phyloP scores from a whole-genome alignment of 2,888 invertebrate genomes.

The Tetrapedia diversipes region DNA sequence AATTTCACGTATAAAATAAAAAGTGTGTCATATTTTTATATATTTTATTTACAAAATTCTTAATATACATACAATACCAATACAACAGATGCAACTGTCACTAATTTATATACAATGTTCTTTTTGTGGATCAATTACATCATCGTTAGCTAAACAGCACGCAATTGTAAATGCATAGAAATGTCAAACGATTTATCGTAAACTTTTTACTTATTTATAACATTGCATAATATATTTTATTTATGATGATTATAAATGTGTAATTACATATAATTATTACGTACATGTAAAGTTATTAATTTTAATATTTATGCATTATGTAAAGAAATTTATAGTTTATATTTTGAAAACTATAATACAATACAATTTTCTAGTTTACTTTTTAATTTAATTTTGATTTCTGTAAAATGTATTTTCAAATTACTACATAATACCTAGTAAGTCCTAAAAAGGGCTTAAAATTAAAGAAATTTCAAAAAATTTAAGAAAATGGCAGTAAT shows the following conservation, averaged over 20 bases:
- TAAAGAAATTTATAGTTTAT: not conserved
- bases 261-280: not conserved
- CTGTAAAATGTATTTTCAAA: not conserved
- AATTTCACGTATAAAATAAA: not conserved
- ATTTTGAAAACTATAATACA: not conserved
- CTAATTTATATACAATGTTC: constrained; percentile 75
- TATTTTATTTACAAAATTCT: constrained; percentile 76
- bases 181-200: constrained; percentile 1
- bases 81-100: constrained; percentile 64
- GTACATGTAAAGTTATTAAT: not conserved
- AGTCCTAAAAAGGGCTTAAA: not conserved
- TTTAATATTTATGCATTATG: not conserved
- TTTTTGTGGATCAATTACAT: constrained; percentile 40
- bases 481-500: not conserved
- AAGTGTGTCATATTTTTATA: constrained; percentile 39
- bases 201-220: constrained; percentile 10
- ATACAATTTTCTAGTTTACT: not conserved
- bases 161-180: constrained; percentile 4
- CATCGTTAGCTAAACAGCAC: constrained; percentile 15
- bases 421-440: no score
- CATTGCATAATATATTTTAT: not conserved
- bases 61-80: constrained; percentile 64
- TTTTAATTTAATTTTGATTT: not conserved
- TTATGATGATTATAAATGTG: not conserved
- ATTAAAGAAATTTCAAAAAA: not conserved